Evolutionary conservation across 2,113 vertebrate genomes (phyloP).

Genomic region (Todiramphus saurophagus): DNA sequence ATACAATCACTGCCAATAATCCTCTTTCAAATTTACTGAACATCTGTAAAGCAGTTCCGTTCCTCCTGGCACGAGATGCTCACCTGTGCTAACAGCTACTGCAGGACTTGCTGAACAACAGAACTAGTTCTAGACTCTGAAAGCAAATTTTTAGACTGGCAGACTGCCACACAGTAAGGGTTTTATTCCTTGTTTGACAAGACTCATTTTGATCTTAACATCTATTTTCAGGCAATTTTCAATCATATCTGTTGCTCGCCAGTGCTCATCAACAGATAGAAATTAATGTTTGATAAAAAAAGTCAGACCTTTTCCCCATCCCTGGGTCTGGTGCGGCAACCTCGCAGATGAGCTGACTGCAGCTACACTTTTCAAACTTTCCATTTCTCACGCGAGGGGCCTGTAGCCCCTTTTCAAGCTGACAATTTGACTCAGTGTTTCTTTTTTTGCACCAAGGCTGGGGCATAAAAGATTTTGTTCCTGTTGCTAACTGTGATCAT

Average conservation of each 20-base stretch:
- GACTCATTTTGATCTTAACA: neutral
- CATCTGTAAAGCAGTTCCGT: neutral
- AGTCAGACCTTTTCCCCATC: neutral
- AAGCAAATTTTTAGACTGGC: neutral
- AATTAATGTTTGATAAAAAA: neutral
- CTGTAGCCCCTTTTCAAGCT: neutral
- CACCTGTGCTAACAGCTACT: neutral
- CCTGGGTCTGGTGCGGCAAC: accelerated
- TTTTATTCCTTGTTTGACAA: neutral
- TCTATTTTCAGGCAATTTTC: neutral
- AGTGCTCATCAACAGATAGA: neutral
- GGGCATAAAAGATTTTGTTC: no score
- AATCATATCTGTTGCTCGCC: neutral
- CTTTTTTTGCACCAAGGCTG: neutral
- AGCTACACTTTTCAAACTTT: neutral
- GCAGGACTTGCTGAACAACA: neutral
- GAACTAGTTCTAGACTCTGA: neutral
- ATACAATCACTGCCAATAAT: neutral
- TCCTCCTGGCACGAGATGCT: neutral
- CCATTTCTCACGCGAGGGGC: accelerated
- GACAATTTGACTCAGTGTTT: neutral
- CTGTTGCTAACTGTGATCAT: no score
- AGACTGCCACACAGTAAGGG: neutral
- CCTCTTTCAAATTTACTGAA: neutral
- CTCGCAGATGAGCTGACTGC: neutral